Evolutionary conservation across 2,797 vertebrate species (phyloP).

Genomic region (Picus viridis): DNA sequence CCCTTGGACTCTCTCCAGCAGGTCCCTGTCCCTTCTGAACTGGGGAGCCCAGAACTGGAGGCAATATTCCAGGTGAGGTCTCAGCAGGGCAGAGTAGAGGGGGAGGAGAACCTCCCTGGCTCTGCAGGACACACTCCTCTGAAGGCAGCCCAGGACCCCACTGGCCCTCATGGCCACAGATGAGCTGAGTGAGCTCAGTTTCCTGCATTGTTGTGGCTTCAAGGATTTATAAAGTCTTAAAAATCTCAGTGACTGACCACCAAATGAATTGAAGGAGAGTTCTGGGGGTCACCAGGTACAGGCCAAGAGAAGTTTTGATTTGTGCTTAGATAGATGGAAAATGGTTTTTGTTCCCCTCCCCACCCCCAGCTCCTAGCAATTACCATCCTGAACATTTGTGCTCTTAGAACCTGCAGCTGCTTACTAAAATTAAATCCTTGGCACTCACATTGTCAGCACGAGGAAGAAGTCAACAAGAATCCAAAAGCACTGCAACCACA

Average conservation of each 20-base stretch:
- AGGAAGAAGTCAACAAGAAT: not conserved
- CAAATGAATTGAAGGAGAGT: not conserved
- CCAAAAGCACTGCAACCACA: not conserved
- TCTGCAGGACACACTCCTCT: not conserved
- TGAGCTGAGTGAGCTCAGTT: no score
- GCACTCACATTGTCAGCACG: not conserved
- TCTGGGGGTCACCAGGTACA: not conserved
- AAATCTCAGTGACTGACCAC: not conserved
- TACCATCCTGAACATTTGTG: constrained; percentile 2
- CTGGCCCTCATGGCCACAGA: not conserved
- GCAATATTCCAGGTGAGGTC: no score
- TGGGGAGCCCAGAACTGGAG: no score
- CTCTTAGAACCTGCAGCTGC: constrained; percentile 11
- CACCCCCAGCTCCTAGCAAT: not conserved
- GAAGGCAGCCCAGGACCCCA: not conserved
- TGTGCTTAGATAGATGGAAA: not conserved
- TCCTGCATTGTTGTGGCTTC: no score
- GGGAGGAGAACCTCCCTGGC: no score
- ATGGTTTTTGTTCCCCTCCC: not conserved
- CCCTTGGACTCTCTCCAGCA: no score
- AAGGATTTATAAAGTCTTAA: no score
- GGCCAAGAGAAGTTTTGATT: not conserved
- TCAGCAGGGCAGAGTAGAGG: no score
- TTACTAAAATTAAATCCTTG: constrained; percentile 1
- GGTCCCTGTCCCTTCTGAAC: no score